phyloP scores from a whole-genome alignment of 2,113 vertebrate genomes.

The Tylochromis polylepis region DNA sequence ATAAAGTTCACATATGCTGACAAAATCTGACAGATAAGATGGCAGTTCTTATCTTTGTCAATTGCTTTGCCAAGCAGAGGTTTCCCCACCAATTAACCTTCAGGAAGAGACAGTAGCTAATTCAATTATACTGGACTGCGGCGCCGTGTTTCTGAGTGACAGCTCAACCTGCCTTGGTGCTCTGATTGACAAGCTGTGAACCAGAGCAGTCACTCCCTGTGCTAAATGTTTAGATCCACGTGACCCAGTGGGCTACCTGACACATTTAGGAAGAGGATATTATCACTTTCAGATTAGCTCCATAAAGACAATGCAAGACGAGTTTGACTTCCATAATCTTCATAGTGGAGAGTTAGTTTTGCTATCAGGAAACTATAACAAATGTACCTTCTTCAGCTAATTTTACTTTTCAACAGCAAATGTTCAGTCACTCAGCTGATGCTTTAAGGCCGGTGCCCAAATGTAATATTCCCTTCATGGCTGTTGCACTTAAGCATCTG shows the following conservation, averaged over 20 bases:
- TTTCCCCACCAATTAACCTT: constrained; percentile 65
- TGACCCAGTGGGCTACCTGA: constrained; percentile 11
- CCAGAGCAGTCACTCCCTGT: neutral
- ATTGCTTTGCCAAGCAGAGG: constrained; percentile 9
- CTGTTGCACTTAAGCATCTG: neutral
- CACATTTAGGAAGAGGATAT: constrained; percentile 25
- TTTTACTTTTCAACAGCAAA: neutral
- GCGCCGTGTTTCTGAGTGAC: constrained; percentile 40
- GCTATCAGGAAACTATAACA: neutral
- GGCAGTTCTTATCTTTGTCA: constrained; percentile 38
- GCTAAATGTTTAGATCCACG: constrained; percentile 18
- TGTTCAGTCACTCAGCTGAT: neutral
- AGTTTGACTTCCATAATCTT: neutral
- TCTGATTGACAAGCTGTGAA: constrained; percentile 49
- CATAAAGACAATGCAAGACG: neutral
- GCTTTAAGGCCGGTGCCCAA: neutral
- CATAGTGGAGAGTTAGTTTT: neutral
- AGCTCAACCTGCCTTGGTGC: constrained; percentile 22
- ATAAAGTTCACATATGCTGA: constrained; percentile 21
- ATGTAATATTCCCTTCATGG: neutral
- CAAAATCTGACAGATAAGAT: constrained; percentile 11
- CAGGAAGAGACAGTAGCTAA: constrained; percentile 42
- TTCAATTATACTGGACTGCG: constrained; percentile 43
- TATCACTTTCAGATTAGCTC: constrained; percentile 27
- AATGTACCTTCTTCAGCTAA: neutral